Evolutionary conservation across 2,113 vertebrate species (phyloP).

Genomic region (Aptenodytes patagonicus): DNA sequence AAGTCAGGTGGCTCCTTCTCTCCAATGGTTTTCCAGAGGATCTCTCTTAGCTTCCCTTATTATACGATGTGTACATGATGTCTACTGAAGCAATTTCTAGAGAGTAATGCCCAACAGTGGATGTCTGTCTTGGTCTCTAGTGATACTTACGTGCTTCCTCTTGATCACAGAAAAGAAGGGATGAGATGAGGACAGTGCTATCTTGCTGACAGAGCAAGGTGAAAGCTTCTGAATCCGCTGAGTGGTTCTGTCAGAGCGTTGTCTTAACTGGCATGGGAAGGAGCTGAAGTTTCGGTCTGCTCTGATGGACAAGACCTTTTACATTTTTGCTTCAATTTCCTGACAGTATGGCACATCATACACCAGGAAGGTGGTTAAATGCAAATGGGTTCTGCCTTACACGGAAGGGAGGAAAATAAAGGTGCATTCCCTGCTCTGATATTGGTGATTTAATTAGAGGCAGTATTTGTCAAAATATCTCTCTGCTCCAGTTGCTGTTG

Average conservation of each 20-base stretch:
- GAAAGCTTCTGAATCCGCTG: not conserved
- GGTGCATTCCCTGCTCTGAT: not conserved
- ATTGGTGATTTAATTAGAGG: not conserved
- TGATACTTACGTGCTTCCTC: not conserved
- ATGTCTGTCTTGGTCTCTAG: not conserved
- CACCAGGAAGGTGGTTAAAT: not conserved
- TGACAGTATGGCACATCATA: not conserved
- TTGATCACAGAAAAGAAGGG: not conserved
- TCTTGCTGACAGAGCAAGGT: not conserved
- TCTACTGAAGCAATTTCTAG: not conserved
- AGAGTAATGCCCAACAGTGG: not conserved
- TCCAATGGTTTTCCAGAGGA: not conserved
- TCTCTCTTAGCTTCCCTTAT: not conserved
- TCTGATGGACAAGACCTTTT: not conserved
- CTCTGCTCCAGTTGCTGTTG: not conserved
- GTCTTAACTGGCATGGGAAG: not conserved
- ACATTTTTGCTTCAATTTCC: not conserved
- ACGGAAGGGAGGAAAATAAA: not conserved
- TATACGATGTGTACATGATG: not conserved
- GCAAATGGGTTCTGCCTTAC: not conserved
- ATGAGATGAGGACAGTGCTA: no score
- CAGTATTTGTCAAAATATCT: not conserved
- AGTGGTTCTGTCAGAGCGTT: not conserved
- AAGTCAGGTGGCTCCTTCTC: not conserved
- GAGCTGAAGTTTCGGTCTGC: not conserved